Base-by-base conservation (phyloP, 2,888 invertebrate genomes). In the Amiota communis region DNA sequence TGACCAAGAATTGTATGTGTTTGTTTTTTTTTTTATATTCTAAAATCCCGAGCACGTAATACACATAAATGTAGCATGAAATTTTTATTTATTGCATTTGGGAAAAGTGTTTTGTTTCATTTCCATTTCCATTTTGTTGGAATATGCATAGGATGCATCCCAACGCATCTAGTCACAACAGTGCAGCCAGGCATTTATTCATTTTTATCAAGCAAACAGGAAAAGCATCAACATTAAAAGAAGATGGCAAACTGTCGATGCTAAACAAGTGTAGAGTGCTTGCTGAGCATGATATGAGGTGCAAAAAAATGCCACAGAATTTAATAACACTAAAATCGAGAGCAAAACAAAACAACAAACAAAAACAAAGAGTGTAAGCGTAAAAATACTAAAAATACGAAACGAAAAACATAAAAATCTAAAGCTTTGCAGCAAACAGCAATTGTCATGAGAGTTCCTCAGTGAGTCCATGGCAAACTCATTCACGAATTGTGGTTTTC, bases 41-140 rank as follows among this genome's bases (percentile, higher is more conserved):
- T 63, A 13, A 13, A 51, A 59, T 59, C 59, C 59, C 15, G 8
- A 11, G 59, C 67, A 68, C 67, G 67, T 53, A 23, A 20, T 68
- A 64, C 74, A 71, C 75, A 74, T 77, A 81, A 77, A 78, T 75
- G 80, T 78, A 80, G 74, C 79, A 72, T 74, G 75, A 76, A 81
- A 76, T 77, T 76, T 75, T 71, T 77, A 86, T 79, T 81, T 79
- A 83, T 82, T 81, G 81, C 86, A 76, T 78, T 79, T 74, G 76
- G 72, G 80, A 77, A 82, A 36, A 36, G 74, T 76, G 77, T 61
- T 61, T 47, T 76, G 77, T 61, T 48, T 46, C 48, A 23, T 53
- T 51, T 68, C 53, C 36, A 36, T 36, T 36, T 36, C 36, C 36
- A 36, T 36, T 36, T 36, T 36, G 36, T 36, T 36, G 8, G 36